These are phyloP conservation scores for Xyrichtys novacula DNA, from an alignment of 2,797 vertebrate species.

Conservation along the genomic window DNA sequence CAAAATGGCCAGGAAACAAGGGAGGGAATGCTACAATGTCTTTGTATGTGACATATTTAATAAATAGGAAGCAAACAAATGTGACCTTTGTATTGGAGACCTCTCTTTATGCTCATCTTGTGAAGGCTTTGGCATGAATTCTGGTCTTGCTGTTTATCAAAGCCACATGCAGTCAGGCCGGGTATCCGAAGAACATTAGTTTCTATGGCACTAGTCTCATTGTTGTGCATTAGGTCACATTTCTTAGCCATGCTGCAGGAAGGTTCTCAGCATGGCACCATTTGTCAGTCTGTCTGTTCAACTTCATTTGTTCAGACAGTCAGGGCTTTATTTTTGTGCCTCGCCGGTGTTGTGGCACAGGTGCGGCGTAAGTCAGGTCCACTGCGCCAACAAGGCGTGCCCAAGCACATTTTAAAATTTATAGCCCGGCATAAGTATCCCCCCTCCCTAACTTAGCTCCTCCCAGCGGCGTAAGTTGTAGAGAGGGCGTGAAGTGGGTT, in stretches of 20 bases:
- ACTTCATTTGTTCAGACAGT: too few relatives aligned
- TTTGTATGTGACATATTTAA: conserved; percentile 42
- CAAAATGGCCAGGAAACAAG: neutral
- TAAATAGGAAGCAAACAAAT: conserved; percentile 49
- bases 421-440: too few relatives aligned
- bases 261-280: too few relatives aligned
- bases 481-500: too few relatives aligned
- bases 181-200: conserved; percentile 21
- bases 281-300: neutral
- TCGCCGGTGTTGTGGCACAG: too few relatives aligned
- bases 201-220: conserved; percentile 18
- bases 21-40: conserved; percentile 12
- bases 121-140: conserved; percentile 23
- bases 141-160: conserved; percentile 14
- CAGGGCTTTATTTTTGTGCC: too few relatives aligned
- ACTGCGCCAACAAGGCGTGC: too few relatives aligned
- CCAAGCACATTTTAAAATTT: too few relatives aligned
- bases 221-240: neutral
- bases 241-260: neutral
- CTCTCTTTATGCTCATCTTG: conserved; percentile 29
- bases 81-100: conserved; percentile 31
- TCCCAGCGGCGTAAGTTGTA: too few relatives aligned
- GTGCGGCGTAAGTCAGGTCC: too few relatives aligned
- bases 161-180: conserved; percentile 7
- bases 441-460: too few relatives aligned